phyloP scores from a whole-genome alignment of 2,113 vertebrate genomes.

The Cebus imitator region DNA sequence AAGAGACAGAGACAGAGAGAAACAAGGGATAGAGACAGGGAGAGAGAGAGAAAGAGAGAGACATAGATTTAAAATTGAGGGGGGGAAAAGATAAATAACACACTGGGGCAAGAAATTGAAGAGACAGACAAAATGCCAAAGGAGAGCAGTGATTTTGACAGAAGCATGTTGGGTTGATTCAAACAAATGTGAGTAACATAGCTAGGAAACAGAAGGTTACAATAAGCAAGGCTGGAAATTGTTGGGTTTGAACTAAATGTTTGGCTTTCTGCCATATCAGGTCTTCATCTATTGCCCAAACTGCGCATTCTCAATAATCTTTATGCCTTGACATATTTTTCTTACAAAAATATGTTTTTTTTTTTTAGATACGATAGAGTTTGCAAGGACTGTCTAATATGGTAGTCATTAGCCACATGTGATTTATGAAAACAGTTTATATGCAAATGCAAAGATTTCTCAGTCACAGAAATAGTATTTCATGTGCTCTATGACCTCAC shows the following conservation, averaged over 20 bases:
- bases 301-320: neutral
- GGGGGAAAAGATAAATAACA: neutral
- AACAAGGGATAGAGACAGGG: neutral
- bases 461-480: neutral
- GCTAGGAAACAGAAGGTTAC: conserved; percentile 57
- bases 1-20: neutral
- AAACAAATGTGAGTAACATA: conserved; percentile 6
- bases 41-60: neutral
- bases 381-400: neutral
- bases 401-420: neutral
- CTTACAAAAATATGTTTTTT: neutral
- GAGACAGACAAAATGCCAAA: conserved; percentile 18
- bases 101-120: neutral
- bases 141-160: conserved; percentile 20
- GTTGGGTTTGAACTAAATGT: neutral
- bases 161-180: neutral
- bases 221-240: conserved; percentile 34
- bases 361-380: neutral
- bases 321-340: neutral
- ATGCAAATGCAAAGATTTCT: neutral
- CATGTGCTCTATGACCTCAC: neutral
- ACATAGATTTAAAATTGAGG: neutral
- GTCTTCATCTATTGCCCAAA: conserved; percentile 57
- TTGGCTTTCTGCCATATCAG: conserved; percentile 60
- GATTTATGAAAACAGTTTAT: neutral